These are phyloP conservation scores for Bombus polaris DNA, from an alignment of 1,140 invertebrate species.

Conservation along the genomic window DNA sequence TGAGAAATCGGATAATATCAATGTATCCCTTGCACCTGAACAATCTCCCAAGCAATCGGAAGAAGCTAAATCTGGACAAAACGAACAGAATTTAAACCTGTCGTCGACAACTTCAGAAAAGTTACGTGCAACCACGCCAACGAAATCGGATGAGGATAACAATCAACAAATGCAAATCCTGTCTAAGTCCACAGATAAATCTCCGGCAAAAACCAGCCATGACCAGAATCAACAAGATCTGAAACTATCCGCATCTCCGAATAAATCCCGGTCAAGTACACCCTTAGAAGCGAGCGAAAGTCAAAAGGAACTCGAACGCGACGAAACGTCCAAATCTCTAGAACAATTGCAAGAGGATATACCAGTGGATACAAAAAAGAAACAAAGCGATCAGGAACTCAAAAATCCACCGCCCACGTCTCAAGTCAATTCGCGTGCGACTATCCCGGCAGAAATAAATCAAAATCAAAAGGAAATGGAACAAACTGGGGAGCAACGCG, in stretches of 20 bases:
- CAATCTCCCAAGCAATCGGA: not conserved
- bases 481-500: not conserved
- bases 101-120: not conserved
- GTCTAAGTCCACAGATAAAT: conserved; percentile 29
- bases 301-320: not conserved
- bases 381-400: not conserved
- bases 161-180: not conserved
- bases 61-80: no score
- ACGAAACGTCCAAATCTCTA: not conserved
- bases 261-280: conserved; percentile 18
- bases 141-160: not conserved
- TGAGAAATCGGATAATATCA: not conserved
- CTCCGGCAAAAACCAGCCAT: not conserved
- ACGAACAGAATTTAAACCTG: not conserved
- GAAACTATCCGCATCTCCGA: not conserved
- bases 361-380: not conserved
- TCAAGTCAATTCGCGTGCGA: not conserved
- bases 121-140: not conserved
- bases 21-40: not conserved
- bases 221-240: no score
- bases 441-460: not conserved
- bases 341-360: not conserved
- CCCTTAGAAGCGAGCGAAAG: not conserved
- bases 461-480: not conserved
- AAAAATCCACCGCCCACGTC: not conserved